Evolutionary conservation across 2,797 vertebrate genomes (phyloP), one percentile per base, ranked within the genome.

Genomic region (Poliocrania exsul): DNA sequence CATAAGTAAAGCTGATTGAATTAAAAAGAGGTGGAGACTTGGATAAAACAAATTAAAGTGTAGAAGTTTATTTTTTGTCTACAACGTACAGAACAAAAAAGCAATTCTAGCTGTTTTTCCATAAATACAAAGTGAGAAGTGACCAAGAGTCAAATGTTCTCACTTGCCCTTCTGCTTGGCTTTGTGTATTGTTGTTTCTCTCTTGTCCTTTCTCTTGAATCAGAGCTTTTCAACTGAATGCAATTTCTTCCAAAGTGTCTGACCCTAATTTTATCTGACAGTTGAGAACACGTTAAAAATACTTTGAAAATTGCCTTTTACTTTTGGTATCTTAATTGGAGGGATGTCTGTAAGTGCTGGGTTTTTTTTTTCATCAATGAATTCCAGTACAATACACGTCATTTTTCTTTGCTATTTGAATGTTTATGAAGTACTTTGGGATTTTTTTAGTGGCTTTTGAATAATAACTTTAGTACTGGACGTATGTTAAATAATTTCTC

Each of bases 121-220:
- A 8, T 64, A 91, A 53, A 37, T 7, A 24, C 13, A 6, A 53
- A 80, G 18, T 12, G 33, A 74, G 46, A 65, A 51, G 29, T 58
- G 57, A 11, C 29, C 0, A 1, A 24, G 18, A 75, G 8, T n/a
- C 1, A 8, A 4, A 0, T 23, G 38, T 51, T 72, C 33, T 81
- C 17, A 16, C 8, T 5, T 56, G 18, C 12, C 18, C 18, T 66
- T 53, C 47, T 84, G 15, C 15, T 66, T 60, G 21, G 31, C 18
- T 62, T 40, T 66, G 33, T 40, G 8, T 49, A 60, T 28, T 57
- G n/a, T 8, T 89, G 31, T 20, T 11, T 81, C 78, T 73, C 57
- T 69, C 17, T 58, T 18, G 1, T 44, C 16, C 15, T 14, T 83
- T 54, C 54, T 58, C 42, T 61, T 58, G 70, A 8, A 28, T 54